Percentiles rank a stretch among this genome's conserved stretches.
Evolutionary conservation across 2,888 invertebrate species (phyloP).

Genomic region (Calameuta pallipes): DNA sequence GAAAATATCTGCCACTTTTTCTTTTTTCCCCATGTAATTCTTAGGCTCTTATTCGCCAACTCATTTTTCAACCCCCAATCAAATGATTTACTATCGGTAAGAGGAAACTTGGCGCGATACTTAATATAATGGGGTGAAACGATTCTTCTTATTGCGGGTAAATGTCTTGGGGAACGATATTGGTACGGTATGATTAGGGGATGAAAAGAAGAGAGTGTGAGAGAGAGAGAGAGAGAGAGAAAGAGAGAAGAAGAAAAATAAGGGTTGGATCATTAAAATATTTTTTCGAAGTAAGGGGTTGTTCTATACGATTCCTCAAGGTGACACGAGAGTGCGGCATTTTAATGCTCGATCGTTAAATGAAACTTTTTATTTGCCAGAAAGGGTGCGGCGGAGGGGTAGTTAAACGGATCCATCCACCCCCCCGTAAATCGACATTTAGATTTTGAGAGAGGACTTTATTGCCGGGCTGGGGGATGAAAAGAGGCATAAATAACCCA

Average conservation of each 20-base stretch:
- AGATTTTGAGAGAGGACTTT: too few relatives aligned
- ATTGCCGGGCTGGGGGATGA: too few relatives aligned
- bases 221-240: conserved; percentile 7
- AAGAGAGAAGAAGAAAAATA: conserved; percentile 10
- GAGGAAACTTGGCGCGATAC: neutral
- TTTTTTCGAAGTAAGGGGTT: conserved; percentile 12
- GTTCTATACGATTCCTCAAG: conserved; percentile 20
- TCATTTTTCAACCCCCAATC: neutral
- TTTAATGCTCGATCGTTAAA: neutral
- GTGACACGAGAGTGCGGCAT: neutral
- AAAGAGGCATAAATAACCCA: too few relatives aligned
- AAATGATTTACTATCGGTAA: neutral
- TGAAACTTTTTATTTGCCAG: neutral
- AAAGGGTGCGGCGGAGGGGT: too few relatives aligned
- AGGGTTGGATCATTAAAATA: neutral
- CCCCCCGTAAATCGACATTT: too few relatives aligned
- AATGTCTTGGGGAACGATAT: neutral
- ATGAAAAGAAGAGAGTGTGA: conserved; percentile 13
- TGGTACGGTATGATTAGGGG: conserved; percentile 7
- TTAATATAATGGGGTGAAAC: neutral
- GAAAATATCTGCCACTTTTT: neutral
- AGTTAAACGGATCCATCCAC: too few relatives aligned
- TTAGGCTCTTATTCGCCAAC: neutral
- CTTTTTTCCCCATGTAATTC: neutral
- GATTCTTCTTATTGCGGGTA: neutral